A percentile compares a stretch with the other conserved stretches of the same genome.
Conservation (phyloP, 1,140 invertebrate genomes). For the Dermatophagoides farinae region DNA sequence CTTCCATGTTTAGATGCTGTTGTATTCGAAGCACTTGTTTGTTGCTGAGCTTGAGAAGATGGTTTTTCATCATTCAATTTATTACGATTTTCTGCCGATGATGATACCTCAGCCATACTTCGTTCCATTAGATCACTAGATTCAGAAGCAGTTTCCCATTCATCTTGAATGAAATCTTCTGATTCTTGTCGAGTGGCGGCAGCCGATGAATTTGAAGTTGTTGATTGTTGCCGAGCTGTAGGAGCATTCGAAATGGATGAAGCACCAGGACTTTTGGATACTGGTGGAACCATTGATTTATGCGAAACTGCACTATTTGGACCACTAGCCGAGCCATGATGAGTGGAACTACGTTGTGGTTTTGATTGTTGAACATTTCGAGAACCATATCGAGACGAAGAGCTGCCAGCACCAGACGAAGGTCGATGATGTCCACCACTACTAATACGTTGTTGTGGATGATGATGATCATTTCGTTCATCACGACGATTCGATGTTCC, state of each 20-base stretch:
- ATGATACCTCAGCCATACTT: no score
- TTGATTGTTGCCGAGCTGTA: background rate
- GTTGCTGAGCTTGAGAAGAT: no score
- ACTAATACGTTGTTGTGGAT: background rate
- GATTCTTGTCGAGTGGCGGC: slow-evolving; percentile 21
- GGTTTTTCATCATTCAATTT: no score
- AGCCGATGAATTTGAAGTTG: background rate
- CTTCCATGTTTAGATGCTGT: no score
- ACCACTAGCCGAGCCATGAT: background rate
- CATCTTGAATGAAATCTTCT: slow-evolving; percentile 32
- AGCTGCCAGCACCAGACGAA: background rate
- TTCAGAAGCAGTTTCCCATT: slow-evolving; percentile 41
- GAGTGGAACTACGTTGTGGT: background rate
- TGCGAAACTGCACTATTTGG: background rate
- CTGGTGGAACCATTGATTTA: background rate
- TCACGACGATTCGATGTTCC: background rate
- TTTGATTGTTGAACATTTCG: background rate
- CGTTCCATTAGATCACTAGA: slow-evolving; percentile 30
- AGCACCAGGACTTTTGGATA: background rate
- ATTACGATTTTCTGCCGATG: no score
- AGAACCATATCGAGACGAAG: background rate
- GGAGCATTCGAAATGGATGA: background rate
- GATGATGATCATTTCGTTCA: background rate
- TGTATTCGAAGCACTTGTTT: no score
- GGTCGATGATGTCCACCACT: background rate